Base-by-base conservation (phyloP, 2,888 invertebrate genomes). In the Altica lythri region DNA sequence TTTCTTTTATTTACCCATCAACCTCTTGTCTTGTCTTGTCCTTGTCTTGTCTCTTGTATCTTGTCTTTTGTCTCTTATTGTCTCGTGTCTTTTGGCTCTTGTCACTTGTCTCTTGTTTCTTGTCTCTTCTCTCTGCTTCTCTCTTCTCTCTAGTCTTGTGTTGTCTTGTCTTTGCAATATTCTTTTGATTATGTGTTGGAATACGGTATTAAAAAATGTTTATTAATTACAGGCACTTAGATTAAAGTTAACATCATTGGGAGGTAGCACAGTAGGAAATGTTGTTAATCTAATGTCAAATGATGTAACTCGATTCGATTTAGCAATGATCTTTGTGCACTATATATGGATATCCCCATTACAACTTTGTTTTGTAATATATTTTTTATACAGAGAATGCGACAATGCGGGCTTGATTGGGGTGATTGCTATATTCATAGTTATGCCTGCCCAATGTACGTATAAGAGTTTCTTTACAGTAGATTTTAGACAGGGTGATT, bases 241-340 rank as follows among this genome's bases (percentile, higher is more conserved):
- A 27, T 78, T 92, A 57, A 90, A 86, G 67, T 86, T 88, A 71
- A 81, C 83, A 2, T 84, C 90, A 0, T 68, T 92, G 14, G 85
- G 86, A 0, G 83, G 85, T 64, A 84, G 86, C 1, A 86, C 87
- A 1, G 73, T 80, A 10, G 82, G 82, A 1, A 81, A 80, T 65
- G 79, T 80, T 38, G 84, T 88, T 4, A 88, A 88, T 73, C 75
- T 89, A n/a, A 75, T 90, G 69, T 86, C 88, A 5, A 89, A 89
- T 66, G 90, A 90, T 71, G 88, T 89, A 8, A 85, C 82, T 63
- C 79, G 88, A 65, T 88, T 89, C 69, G 89, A 90, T 70, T 76
- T 85, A 64, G 82, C 83, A 5, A 78, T 84, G 14, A 77, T 87
- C 57, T 87, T 86, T 66, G 67, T 87, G 1, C 88, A 89, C 70